Percentiles rank a stretch among this genome's conserved stretches.
phyloP scores from a whole-genome alignment of 2,797 vertebrate species.

The Botia almorhae region DNA sequence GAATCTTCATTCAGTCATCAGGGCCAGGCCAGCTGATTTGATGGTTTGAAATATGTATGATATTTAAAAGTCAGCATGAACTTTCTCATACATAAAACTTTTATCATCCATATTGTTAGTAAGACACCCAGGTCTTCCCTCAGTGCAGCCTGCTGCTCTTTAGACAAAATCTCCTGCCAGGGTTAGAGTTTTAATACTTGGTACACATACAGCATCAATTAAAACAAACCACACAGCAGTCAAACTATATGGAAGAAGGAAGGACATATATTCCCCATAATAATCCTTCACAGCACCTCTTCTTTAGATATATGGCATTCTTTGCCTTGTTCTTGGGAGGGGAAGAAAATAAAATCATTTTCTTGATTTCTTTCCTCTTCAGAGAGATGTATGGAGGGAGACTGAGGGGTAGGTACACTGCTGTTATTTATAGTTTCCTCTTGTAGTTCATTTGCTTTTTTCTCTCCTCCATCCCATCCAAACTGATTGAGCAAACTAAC shows the following conservation, averaged over 20 bases:
- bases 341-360: conserved; percentile 69
- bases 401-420: conserved; percentile 54
- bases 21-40: not conserved
- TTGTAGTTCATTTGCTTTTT: conserved; percentile 43
- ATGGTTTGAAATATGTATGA: not conserved
- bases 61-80: conserved; percentile 18
- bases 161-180: conserved; percentile 21
- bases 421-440: conserved; percentile 38
- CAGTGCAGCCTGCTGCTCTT: not conserved
- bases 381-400: conserved; percentile 70
- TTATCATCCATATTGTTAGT: not conserved
- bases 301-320: conserved; percentile 78
- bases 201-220: conserved; percentile 5
- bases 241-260: not conserved
- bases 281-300: conserved; percentile 67
- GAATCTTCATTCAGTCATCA: not conserved
- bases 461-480: conserved; percentile 62
- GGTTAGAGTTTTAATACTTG: conserved; percentile 39
- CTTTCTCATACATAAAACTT: not conserved
- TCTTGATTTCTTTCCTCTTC: conserved; percentile 71
- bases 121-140: conserved; percentile 6
- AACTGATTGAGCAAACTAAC: conserved; percentile 78
- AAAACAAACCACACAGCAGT: conserved; percentile 19
- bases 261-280: not conserved
- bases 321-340: conserved; percentile 80